These are phyloP conservation scores for Talpa occidentalis DNA, from an alignment of 2,113 vertebrate genomes.

Conservation along the genomic window DNA sequence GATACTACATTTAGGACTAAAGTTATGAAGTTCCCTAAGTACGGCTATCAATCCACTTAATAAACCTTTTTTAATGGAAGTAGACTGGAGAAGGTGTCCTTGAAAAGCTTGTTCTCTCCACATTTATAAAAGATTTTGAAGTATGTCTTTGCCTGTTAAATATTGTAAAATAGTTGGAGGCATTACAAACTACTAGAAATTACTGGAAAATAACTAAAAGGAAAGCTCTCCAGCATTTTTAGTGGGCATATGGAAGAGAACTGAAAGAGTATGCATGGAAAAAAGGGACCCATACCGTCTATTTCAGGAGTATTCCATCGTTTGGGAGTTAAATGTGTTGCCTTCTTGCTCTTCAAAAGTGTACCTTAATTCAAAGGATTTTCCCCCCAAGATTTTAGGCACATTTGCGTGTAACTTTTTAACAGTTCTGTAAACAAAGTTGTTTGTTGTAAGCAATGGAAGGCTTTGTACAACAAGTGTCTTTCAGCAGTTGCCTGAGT, in stretches of 20 bases:
- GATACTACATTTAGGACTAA: slow-evolving; percentile 85
- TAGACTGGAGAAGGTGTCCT: slow-evolving; percentile 52
- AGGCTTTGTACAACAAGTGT: slow-evolving; percentile 41
- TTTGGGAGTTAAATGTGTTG: slow-evolving; percentile 21
- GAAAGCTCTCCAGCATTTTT: background rate
- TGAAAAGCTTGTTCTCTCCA: slow-evolving; percentile 24
- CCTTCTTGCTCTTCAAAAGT: slow-evolving; percentile 35
- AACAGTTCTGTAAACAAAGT: slow-evolving; percentile 53
- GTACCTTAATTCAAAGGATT: slow-evolving; percentile 61
- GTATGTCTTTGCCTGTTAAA: slow-evolving; percentile 60
- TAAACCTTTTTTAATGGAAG: slow-evolving; percentile 87
- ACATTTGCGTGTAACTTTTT: slow-evolving; percentile 64
- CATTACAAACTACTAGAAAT: slow-evolving; percentile 47
- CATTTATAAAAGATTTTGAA: slow-evolving; percentile 63
- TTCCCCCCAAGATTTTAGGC: slow-evolving; percentile 48
- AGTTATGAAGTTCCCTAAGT: slow-evolving; percentile 74
- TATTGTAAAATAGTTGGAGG: slow-evolving; percentile 43
- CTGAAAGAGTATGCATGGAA: slow-evolving; percentile 59
- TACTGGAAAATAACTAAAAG: slow-evolving; percentile 45
- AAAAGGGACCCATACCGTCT: background rate
- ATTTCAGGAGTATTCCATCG: slow-evolving; percentile 32
- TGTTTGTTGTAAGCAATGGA: slow-evolving; percentile 58
- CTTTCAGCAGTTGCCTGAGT: slow-evolving; percentile 38
- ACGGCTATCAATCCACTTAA: slow-evolving; percentile 82
- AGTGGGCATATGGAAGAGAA: slow-evolving; percentile 51